phyloP scores from a whole-genome alignment of 2,113 vertebrate species.

The Tringa solitaria region DNA sequence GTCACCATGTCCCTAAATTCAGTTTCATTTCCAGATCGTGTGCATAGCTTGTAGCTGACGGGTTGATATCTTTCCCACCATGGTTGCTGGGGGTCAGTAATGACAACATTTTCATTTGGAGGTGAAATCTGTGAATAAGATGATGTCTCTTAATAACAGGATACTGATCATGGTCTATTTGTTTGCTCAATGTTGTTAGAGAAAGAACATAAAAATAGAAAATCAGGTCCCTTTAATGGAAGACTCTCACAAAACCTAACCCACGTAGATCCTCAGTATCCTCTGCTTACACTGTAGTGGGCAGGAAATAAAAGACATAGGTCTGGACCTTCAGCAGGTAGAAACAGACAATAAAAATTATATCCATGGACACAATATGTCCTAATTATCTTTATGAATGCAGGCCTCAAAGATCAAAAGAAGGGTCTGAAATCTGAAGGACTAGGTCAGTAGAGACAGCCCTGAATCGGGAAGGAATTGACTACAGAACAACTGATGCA shows the following conservation, averaged over 20 bases:
- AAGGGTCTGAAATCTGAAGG: background rate
- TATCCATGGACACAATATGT: background rate
- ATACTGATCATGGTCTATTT: background rate
- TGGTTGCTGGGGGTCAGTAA: constrained; percentile 75
- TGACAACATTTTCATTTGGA: constrained; percentile 84
- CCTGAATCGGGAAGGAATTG: background rate
- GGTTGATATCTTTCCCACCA: constrained; percentile 97
- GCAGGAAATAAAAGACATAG: background rate
- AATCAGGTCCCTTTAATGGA: background rate
- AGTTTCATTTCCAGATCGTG: constrained; percentile 88
- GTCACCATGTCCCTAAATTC: constrained; percentile 91
- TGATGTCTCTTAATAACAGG: background rate
- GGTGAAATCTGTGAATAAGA: constrained; percentile 73
- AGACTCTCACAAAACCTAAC: background rate
- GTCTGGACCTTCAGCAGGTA: background rate
- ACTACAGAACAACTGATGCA: background rate
- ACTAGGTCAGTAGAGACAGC: background rate
- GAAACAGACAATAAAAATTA: background rate
- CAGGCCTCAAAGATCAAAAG: background rate
- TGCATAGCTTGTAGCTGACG: constrained; percentile 88
- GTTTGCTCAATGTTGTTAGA: background rate
- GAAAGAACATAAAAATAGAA: background rate
- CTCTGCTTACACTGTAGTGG: background rate
- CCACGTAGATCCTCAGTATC: background rate
- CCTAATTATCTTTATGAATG: background rate